Evolutionary conservation across 2,797 vertebrate genomes (phyloP), one percentile per base, ranked within the genome.

Genomic region (Poecilia wingei): DNA sequence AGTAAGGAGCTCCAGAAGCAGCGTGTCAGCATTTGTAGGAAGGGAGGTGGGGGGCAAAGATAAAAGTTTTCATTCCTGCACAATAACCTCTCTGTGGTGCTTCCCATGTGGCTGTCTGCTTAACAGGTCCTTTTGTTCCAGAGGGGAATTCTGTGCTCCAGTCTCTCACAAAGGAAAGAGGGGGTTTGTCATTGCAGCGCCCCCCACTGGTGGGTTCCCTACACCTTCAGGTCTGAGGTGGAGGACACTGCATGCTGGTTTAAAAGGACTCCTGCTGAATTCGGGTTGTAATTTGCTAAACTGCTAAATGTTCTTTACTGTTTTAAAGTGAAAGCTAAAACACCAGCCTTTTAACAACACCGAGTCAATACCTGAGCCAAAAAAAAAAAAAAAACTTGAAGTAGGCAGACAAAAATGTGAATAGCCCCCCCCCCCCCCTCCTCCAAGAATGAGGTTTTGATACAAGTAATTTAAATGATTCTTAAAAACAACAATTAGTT

Each of bases 121-220:
- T 85, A 93, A 90, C 91, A 83, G 85, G 86, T 82, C 76, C 89
- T 91, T 92, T 95, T 94, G 93, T 94, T 93, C 91, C 80, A 68
- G 1, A 5, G 75, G 80, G 82, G 82, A 79, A 72, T 81, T 86
- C 69, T 87, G 75, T 49, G 79, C 66, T 36, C 64, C 79, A 74
- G 33, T 70, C 77, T 79, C 78, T 71, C 10, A 79, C 47, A 73
- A 72, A 45, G 43, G 72, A 66, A 39, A 41, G 80, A 43, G 28
- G 73, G 78, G 74, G 41, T 41, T 36, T 79, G 39, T 68, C 79
- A 9, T 85, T 84, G 81, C 86, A 92, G 90, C 86, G 91, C 89
- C 92, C 89, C 72, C 93, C 61, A 72, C 75, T 75, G 92, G 75
- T 69, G 41, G 70, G 80, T 33, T 47, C 8, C 45, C 14, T 2